Evolutionary conservation across 2,797 vertebrate genomes (phyloP).

Genomic region (Parambassis ranga): DNA sequence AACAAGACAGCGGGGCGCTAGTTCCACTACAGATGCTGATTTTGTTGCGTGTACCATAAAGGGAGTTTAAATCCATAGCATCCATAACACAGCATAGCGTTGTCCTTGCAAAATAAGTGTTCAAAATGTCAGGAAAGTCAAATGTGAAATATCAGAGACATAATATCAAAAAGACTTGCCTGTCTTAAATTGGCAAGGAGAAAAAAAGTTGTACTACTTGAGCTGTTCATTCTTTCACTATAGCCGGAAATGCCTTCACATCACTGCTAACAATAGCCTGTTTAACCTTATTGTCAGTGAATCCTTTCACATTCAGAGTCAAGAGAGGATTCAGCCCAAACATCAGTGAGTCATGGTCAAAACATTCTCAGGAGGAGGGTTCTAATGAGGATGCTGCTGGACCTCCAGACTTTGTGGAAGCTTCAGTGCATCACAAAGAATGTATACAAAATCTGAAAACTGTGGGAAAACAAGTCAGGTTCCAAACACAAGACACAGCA

Average conservation of each 20-base stretch:
- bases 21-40: not conserved
- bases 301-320: not conserved
- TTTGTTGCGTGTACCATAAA: too few relatives aligned
- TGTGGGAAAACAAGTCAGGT: not conserved
- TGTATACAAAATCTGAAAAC: not conserved
- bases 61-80: too few relatives aligned
- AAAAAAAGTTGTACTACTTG: not conserved
- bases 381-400: not conserved
- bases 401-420: not conserved
- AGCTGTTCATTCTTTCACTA: slow-evolving; percentile 18
- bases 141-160: too few relatives aligned
- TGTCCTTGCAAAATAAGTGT: too few relatives aligned
- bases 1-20: not conserved
- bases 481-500: not conserved
- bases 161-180: too few relatives aligned
- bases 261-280: slow-evolving; percentile 16
- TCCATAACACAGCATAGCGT: too few relatives aligned
- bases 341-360: not conserved
- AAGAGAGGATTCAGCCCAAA: slow-evolving; percentile 6
- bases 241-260: slow-evolving; percentile 25
- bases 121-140: not conserved
- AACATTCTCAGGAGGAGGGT: not conserved
- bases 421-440: not conserved
- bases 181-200: not conserved
- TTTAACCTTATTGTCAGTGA: slow-evolving; percentile 8